Conservation (phyloP, 2,113 vertebrate species). For the Lamprologus lemairii region DNA sequence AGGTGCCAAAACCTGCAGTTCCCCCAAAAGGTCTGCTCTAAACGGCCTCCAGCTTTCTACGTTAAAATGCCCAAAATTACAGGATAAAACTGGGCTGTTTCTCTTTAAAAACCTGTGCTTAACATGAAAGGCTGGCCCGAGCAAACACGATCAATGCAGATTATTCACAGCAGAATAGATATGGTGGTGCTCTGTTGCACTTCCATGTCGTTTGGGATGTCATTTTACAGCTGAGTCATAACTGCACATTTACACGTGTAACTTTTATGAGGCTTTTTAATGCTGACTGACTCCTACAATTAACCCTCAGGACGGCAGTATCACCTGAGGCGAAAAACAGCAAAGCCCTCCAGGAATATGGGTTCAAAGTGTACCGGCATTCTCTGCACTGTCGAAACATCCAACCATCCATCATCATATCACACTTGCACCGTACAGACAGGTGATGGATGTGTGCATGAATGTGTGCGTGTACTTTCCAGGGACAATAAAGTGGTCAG, state of each 20-base stretch:
- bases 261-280: conserved; percentile 8
- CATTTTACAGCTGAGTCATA: background rate
- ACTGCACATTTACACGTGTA: background rate
- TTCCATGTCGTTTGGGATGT: background rate
- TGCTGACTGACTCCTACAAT: conserved; percentile 21
- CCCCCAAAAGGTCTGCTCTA: background rate
- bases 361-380: background rate
- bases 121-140: background rate
- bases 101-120: background rate
- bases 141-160: background rate
- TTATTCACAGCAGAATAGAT: background rate
- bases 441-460: conserved; percentile 43
- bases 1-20: background rate
- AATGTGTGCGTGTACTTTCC: conserved; percentile 8
- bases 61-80: background rate
- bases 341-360: background rate
- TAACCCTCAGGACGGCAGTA: conserved; percentile 19
- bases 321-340: conserved; percentile 16
- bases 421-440: conserved; percentile 13
- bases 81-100: background rate
- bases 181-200: background rate
- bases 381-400: conserved; percentile 1
- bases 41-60: background rate
- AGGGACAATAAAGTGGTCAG: background rate
- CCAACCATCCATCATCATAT: conserved; percentile 40